Conservation (phyloP, 2,113 vertebrate species). For the Hippotragus niger region DNA sequence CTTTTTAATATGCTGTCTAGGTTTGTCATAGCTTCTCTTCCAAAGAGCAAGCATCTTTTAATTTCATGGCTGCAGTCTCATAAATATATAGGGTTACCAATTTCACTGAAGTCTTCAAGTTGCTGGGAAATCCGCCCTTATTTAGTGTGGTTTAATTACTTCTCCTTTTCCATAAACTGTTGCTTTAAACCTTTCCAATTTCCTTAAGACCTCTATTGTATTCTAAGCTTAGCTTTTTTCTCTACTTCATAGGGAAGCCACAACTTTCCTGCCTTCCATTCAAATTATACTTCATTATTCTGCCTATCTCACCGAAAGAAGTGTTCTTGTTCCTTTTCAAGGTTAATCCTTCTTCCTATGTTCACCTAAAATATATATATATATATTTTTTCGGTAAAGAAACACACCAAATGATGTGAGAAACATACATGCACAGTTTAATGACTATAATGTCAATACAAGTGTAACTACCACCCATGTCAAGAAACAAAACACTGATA, state of each 20-base stretch:
- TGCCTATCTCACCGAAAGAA: neutral
- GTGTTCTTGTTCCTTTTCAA: neutral
- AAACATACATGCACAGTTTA: neutral
- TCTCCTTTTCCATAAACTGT: neutral
- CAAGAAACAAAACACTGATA: neutral
- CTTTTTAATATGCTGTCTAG: neutral
- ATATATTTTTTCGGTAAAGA: neutral
- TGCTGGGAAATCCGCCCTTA: neutral
- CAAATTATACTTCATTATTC: neutral
- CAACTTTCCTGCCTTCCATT: neutral
- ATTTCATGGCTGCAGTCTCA: neutral
- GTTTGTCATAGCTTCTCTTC: neutral
- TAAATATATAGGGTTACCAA: neutral
- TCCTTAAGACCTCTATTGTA: neutral
- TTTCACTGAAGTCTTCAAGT: neutral
- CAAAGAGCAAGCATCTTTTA: neutral
- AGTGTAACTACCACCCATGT: neutral
- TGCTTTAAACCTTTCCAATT: neutral
- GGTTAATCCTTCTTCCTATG: neutral
- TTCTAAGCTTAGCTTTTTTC: neutral
- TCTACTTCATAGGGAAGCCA: neutral
- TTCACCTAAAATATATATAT: neutral
- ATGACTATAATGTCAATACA: neutral
- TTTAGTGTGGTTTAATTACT: neutral
- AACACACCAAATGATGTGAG: neutral